phyloP scores from a whole-genome alignment of 2,113 vertebrate genomes.

The Phylloscopus trochiloides region DNA sequence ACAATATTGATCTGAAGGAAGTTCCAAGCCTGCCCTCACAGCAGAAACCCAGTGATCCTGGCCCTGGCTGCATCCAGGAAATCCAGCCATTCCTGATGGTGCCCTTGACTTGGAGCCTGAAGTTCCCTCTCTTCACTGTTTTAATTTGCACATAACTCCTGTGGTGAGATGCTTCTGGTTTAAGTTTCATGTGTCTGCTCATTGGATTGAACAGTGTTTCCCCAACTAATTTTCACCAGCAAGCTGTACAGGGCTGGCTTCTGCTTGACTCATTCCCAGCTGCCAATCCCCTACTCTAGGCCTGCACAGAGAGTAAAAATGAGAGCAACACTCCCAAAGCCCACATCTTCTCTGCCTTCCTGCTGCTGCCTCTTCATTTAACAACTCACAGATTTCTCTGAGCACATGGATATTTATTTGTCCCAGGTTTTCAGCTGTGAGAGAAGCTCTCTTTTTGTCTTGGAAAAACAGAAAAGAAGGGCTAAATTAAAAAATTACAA shows the following conservation, averaged over 20 bases:
- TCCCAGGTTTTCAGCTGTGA: background rate
- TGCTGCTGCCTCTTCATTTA: background rate
- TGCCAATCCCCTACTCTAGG: background rate
- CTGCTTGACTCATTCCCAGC: background rate
- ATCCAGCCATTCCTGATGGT: fast-evolving
- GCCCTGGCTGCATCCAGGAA: background rate
- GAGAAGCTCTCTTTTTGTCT: background rate
- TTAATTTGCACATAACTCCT: background rate
- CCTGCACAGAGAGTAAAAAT: background rate
- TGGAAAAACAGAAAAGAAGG: background rate
- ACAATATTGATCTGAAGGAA: too few relatives aligned
- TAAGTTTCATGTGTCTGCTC: background rate
- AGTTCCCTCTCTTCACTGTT: background rate
- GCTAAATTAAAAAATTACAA: background rate
- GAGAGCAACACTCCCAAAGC: background rate
- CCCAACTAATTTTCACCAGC: background rate
- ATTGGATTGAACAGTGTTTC: background rate
- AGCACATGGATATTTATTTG: background rate
- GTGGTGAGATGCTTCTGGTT: background rate
- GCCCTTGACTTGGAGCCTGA: background rate
- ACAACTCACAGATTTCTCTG: background rate
- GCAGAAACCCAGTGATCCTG: background rate
- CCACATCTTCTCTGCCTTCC: background rate
- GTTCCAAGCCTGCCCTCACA: background rate
- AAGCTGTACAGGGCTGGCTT: background rate